phyloP scores from a whole-genome alignment of 2,797 vertebrate species.

The Sciurus vulgaris region DNA sequence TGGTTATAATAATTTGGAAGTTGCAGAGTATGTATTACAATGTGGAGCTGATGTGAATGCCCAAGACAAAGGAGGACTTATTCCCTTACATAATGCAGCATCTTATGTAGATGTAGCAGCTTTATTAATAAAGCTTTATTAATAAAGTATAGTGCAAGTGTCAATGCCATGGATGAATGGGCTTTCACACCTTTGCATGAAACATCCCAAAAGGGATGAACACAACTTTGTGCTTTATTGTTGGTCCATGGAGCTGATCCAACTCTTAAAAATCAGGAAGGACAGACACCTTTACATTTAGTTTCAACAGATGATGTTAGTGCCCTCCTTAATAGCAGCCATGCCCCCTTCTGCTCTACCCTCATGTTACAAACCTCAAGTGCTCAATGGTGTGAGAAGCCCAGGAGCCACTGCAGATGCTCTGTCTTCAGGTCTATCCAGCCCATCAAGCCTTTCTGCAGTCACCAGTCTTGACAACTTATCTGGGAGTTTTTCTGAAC shows the following conservation, averaged over 20 bases:
- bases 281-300: conserved; percentile 92
- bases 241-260: conserved; percentile 93
- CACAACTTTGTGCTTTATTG: conserved; percentile 92
- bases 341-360: conserved; percentile 92
- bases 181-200: conserved; percentile 93
- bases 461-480: conserved; percentile 91
- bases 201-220: conserved; percentile 93
- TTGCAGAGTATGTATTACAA: conserved; percentile 92
- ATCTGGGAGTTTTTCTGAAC: conserved; percentile 90
- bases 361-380: conserved; percentile 91
- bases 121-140: too few species aligned
- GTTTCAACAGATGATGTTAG: conserved; percentile 93
- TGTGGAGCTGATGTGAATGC: conserved; percentile 93
- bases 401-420: conserved; percentile 84
- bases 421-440: conserved; percentile 89
- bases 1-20: conserved; percentile 94
- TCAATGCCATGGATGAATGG: conserved; percentile 93
- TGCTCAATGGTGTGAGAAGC: conserved; percentile 88
- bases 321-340: conserved; percentile 89
- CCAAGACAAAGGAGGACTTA: conserved; percentile 93
- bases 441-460: conserved; percentile 90
- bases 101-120: conserved; percentile 94
- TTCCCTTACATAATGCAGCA: conserved; percentile 94
- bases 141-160: conserved; percentile 93
- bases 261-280: conserved; percentile 93